Conservation (phyloP, 1,140 invertebrate genomes). For the Metaphire vulgaris region DNA sequence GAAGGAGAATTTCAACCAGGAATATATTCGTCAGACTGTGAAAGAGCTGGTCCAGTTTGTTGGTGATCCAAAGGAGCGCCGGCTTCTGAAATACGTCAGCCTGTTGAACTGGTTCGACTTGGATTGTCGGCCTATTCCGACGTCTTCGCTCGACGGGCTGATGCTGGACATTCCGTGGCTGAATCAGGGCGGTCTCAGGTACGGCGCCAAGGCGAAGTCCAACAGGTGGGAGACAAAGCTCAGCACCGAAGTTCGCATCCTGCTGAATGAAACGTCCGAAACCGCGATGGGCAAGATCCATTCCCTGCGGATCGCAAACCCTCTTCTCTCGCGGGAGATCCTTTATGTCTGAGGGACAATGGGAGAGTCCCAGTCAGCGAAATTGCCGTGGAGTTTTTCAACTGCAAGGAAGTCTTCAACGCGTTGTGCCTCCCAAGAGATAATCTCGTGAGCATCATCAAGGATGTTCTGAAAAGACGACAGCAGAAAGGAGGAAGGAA, state of each 20-base stretch:
- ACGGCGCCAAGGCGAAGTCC: slow-evolving; percentile 1
- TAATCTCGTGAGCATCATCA: slow-evolving; percentile 31
- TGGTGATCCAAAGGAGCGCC: slow-evolving; percentile 24
- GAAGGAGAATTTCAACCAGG: slow-evolving; percentile 34
- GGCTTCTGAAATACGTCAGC: slow-evolving; percentile 33
- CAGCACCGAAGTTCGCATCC: slow-evolving; percentile 30
- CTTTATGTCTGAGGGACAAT: slow-evolving; percentile 26
- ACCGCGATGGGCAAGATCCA: slow-evolving; percentile 19
- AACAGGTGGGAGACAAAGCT: slow-evolving; percentile 33
- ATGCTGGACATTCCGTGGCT: slow-evolving; percentile 13
- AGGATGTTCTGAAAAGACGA: slow-evolving; percentile 32
- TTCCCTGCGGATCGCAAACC: slow-evolving; percentile 30
- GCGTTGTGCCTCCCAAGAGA: slow-evolving; percentile 9
- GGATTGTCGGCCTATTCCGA: slow-evolving; percentile 30
- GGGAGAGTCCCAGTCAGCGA: slow-evolving; percentile 25
- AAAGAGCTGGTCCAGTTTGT: slow-evolving; percentile 31
- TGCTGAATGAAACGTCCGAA: slow-evolving; percentile 33
- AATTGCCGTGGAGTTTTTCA: slow-evolving; percentile 30
- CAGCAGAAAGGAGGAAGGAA: slow-evolving; percentile 13
- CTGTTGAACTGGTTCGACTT: slow-evolving; percentile 35
- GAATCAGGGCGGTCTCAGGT: background rate
- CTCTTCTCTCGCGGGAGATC: slow-evolving; percentile 30
- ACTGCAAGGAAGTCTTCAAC: slow-evolving; percentile 22
- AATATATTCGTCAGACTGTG: slow-evolving; percentile 33
- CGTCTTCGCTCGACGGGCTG: slow-evolving; percentile 32